Evolutionary conservation across 2,113 vertebrate genomes (phyloP).

Genomic region (Urocitellus parryii): DNA sequence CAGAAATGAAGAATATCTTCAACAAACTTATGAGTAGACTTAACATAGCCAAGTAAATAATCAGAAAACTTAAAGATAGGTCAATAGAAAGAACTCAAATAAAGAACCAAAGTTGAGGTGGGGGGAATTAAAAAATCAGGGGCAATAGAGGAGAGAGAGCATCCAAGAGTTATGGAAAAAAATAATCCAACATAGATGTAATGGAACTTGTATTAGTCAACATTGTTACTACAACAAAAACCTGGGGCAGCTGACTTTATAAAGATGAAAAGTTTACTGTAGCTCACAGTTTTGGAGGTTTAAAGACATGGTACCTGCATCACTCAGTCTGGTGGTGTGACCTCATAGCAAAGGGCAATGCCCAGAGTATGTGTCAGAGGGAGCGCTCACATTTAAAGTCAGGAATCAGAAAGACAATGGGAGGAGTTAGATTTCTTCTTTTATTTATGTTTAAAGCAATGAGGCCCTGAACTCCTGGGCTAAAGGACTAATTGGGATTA

Average conservation of each 20-base stretch:
- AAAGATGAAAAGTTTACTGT: neutral
- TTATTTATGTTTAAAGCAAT: neutral
- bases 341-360: neutral
- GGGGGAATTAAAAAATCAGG: neutral
- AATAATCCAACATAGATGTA: neutral
- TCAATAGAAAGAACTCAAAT: neutral
- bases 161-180: neutral
- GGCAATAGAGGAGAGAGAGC: neutral
- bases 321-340: neutral
- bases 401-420: neutral
- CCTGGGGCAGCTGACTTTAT: neutral
- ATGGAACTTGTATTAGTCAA: neutral
- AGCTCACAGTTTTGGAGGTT: neutral
- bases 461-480: neutral
- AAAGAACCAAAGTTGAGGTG: neutral
- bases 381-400: too few relatives aligned
- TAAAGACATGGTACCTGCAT: neutral
- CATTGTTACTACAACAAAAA: neutral
- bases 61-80: neutral
- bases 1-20: neutral
- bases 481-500: neutral
- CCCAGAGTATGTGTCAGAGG: neutral
- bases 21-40: neutral
- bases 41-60: neutral
- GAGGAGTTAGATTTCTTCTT: neutral